phyloP scores from a whole-genome alignment of 2,113 vertebrate species.

The Desmodus rotundus region DNA sequence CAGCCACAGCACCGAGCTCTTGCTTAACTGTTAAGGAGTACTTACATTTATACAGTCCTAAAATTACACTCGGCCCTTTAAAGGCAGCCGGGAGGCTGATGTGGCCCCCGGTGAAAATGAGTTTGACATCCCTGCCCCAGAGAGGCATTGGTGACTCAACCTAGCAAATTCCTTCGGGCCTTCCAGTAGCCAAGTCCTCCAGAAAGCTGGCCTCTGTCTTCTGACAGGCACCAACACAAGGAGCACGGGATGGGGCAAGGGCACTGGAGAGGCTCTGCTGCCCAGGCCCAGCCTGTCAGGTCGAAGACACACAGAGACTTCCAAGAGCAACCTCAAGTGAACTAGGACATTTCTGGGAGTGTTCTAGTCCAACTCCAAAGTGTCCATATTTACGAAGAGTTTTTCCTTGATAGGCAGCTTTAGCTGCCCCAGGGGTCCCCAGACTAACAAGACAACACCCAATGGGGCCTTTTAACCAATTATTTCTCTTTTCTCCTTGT shows the following conservation, averaged over 20 bases:
- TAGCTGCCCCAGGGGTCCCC: rapidly evolving
- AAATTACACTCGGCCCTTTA: too few relatives aligned
- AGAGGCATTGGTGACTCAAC: not conserved
- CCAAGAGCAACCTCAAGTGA: rapidly evolving
- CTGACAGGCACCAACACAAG: rapidly evolving
- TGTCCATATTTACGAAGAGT: not conserved
- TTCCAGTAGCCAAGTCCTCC: rapidly evolving
- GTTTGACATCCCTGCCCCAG: not conserved
- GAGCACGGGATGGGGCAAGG: rapidly evolving
- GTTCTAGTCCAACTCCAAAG: not conserved
- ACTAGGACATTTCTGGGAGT: too few relatives aligned
- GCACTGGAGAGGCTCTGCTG: rapidly evolving
- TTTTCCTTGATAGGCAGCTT: rapidly evolving
- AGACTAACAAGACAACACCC: not conserved
- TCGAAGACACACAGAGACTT: not conserved
- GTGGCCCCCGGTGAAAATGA: too few relatives aligned
- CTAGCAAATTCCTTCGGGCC: rapidly evolving
- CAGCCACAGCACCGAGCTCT: too few relatives aligned
- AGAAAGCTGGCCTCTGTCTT: not conserved
- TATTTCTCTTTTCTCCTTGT: too few relatives aligned
- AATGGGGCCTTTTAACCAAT: rapidly evolving
- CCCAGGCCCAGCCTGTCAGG: not conserved
- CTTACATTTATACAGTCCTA: too few relatives aligned
- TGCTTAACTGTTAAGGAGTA: too few relatives aligned
- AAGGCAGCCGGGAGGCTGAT: too few relatives aligned